Evolutionary conservation across 1,140 invertebrate genomes (phyloP).

Genomic region (Proctacanthus coquilletti): DNA sequence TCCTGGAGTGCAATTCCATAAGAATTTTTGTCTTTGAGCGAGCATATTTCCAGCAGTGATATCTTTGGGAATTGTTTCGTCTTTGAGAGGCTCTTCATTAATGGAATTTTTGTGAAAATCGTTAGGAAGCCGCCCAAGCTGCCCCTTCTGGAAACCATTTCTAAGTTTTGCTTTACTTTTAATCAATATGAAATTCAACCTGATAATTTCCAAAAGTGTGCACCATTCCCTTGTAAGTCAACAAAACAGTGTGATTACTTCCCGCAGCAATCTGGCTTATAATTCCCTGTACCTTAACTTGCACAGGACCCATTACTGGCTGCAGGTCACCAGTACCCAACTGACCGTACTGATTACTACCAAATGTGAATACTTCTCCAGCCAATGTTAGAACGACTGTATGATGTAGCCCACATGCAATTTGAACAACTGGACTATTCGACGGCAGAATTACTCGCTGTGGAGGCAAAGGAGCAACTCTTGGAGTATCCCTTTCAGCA

Average conservation of each 20-base stretch:
- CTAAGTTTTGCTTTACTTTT: too few species aligned
- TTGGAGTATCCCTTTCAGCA: constrained; percentile 44
- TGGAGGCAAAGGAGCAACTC: constrained; percentile 54
- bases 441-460: constrained; percentile 52
- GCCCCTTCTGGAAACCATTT: constrained; percentile 57
- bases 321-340: constrained; percentile 75
- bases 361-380: constrained; percentile 71
- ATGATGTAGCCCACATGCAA: constrained; percentile 83
- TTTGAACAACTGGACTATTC: constrained; percentile 57
- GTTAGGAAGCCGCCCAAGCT: constrained; percentile 54
- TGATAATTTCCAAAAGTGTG: constrained; percentile 88
- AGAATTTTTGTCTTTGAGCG: constrained; percentile 26
- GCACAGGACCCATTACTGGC: constrained; percentile 54
- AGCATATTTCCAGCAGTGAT: constrained; percentile 15
- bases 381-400: constrained; percentile 45
- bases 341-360: constrained; percentile 89
- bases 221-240: constrained; percentile 81
- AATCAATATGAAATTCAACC: constrained; percentile 32
- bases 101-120: constrained; percentile 23
- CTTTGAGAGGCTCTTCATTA: constrained; percentile 8
- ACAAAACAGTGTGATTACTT: constrained; percentile 83
- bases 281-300: constrained; percentile 54
- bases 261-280: constrained; percentile 73
- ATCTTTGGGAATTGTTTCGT: constrained; percentile 10
- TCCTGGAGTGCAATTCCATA: constrained; percentile 71